Conservation (phyloP, 2,888 invertebrate genomes). For the Hylaea fasciaria region DNA sequence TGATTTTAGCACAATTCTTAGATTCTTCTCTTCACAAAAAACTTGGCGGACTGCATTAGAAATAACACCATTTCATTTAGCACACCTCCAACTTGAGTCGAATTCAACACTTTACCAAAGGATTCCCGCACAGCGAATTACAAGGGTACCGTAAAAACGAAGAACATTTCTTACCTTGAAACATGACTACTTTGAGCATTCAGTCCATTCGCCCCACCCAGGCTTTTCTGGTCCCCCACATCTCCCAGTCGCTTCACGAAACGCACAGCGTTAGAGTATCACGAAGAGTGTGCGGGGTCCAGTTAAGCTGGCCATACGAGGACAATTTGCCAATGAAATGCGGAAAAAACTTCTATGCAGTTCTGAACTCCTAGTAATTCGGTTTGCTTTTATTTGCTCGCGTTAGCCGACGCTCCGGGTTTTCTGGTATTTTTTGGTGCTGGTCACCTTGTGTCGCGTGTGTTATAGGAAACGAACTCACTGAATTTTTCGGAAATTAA, state of each 20-base stretch:
- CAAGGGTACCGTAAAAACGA: constrained; percentile 23
- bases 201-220: constrained; percentile 11
- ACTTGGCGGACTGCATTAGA: too few relatives aligned
- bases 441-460: background rate
- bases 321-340: constrained; percentile 32
- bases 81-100: background rate
- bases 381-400: constrained; percentile 30
- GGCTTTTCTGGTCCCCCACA: constrained; percentile 1
- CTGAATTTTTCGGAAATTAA: background rate
- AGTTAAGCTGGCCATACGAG: constrained; percentile 13
- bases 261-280: too few relatives aligned
- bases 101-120: constrained; percentile 12
- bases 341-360: constrained; percentile 33
- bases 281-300: constrained; percentile 4
- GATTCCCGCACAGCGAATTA: constrained; percentile 20
- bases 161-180: constrained; percentile 27
- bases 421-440: background rate
- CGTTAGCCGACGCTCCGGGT: constrained; percentile 1
- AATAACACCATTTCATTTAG: too few relatives aligned
- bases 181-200: constrained; percentile 23
- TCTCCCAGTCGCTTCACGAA: too few relatives aligned
- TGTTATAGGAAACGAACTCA: background rate
- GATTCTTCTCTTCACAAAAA: too few relatives aligned
- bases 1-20: too few relatives aligned
- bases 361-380: constrained; percentile 35